phyloP scores from a whole-genome alignment of 2,888 invertebrate species.

The Acleris emargana region DNA sequence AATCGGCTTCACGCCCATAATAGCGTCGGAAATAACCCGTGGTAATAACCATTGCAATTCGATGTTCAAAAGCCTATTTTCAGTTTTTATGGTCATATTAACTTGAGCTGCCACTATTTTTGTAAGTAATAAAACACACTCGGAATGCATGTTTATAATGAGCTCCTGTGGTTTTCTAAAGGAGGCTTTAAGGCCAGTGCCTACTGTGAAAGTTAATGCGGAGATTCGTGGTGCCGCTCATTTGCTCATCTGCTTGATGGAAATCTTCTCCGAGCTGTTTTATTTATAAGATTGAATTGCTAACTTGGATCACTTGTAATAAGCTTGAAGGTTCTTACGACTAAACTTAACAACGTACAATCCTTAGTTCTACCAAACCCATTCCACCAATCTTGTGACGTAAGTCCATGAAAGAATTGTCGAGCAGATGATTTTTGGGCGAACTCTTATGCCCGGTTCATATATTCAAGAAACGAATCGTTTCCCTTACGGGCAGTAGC shows the following conservation, averaged over 20 bases:
- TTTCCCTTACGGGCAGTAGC: no score
- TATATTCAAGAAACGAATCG: no score
- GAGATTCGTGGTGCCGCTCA: constrained; percentile 71
- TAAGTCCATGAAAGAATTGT: no score
- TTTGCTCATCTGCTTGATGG: constrained; percentile 66
- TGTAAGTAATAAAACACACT: constrained; percentile 21
- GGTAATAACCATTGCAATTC: neutral
- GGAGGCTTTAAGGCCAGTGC: constrained; percentile 73
- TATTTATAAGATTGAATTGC: no score
- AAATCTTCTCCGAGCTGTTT: constrained; percentile 67
- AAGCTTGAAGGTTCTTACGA: no score
- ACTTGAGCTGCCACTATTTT: neutral
- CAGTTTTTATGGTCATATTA: no score
- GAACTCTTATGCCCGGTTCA: no score
- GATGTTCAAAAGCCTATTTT: neutral
- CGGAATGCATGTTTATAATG: constrained; percentile 51
- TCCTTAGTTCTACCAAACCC: no score
- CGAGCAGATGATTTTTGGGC: no score
- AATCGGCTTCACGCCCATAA: neutral
- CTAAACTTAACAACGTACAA: no score
- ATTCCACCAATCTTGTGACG: no score
- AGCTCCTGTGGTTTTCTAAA: constrained; percentile 74
- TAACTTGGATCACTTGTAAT: no score
- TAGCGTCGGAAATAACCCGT: neutral
- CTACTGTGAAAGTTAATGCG: constrained; percentile 76